Base-by-base conservation (phyloP, 2,888 invertebrate species). In the Coleophora flavipennella region DNA sequence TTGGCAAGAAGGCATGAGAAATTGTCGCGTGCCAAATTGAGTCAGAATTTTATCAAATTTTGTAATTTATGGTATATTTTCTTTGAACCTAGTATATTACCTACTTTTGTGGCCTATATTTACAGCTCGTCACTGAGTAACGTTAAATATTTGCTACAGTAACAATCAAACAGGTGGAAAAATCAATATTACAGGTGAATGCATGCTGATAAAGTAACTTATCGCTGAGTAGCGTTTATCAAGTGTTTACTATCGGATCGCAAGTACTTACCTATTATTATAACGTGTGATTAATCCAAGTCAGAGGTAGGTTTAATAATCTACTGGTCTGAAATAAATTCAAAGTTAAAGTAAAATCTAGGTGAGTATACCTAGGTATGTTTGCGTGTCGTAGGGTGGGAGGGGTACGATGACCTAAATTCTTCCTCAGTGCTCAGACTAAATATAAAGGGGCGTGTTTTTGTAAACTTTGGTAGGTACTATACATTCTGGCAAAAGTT, bases 131-230 rank as follows among this genome's bases (percentile, higher is more conserved):
- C 29, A 54, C n/a, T n/a, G n/a, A 54, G 55, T 61, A 46, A 48
- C 43, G 44, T 46, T 45, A 53, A 62, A 65, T 66, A 62, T 63
- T 66, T 59, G 53, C 55, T 40, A 33, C 53, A 60, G 53, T 20
- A 20, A 20, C 20, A 20, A 62, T 51, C 51, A 13, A 60, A 55
- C 72, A 74, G 65, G 75, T 78, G 70, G 66, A 61, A 55, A 69
- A 70, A 75, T 76, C 74, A 67, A 77, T 74, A 76, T 57, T 51
- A 53, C 56, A 59, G 62, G 63, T 72, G 67, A 75, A 77, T 75
- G 64, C 46, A 4, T 20, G 20, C 20, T 20, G 20, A 20, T 20
- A 20, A 20, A 20, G 20, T 20, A 20, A 20, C 20, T 6, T 20
- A 20, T 6, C 20, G 3, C n/a, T n/a, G n/a, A n/a, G n/a, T 20